Evolutionary conservation across 2,797 vertebrate species (phyloP), one percentile per base, ranked within the genome.

Genomic region (Acanthurus lineatus): DNA sequence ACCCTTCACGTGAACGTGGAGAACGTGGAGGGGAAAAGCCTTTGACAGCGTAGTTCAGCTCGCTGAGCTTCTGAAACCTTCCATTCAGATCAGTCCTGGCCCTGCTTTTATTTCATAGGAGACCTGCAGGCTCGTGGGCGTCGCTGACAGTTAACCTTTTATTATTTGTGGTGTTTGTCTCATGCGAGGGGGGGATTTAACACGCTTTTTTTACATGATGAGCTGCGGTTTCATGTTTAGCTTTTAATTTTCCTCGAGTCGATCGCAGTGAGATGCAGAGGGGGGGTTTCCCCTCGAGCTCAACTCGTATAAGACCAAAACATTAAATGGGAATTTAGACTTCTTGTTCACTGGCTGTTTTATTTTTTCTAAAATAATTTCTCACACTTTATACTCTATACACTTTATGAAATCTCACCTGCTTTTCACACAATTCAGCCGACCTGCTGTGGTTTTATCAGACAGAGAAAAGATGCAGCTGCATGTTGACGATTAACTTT

Each of bases 81-180:
- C 17, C 6, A n/a, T 22, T 73, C 63, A 48, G 40, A 28, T 62
- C 42, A 67, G 62, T 40, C 17, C 16, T 7, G 52, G 7, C 19
- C 38, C 40, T 3, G 16, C n/a, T 47, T 19, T 54, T 11, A 5
- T 57, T 14, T 16, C 9, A 52, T 40, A 9, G 6, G 12, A 44
- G 38, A 61, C 3, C 45, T 15, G 44, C 38, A 42, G 0, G 1
- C 4, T 0, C 10, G 77, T 83, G 49, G 79, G 82, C 5, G 63
- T 60, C 9, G 8, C n/a, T 59, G 68, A 57, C 44, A 42, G 52
- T 76, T 72, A 56, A 60, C 40, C 54, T 63, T 73, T 72, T 15
- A 32, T 38, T 54, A 65, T 63, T 48, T 20, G 51, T 17, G 61
- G 16, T 17, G 3, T 70, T 22, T 25, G n/a, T 81, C 56, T 80